A percentile compares a stretch with the other conserved stretches of the same genome.
These are phyloP conservation scores for Heteromurus nitidus DNA, from an alignment of 2,888 invertebrate genomes.

Conservation along the genomic window DNA sequence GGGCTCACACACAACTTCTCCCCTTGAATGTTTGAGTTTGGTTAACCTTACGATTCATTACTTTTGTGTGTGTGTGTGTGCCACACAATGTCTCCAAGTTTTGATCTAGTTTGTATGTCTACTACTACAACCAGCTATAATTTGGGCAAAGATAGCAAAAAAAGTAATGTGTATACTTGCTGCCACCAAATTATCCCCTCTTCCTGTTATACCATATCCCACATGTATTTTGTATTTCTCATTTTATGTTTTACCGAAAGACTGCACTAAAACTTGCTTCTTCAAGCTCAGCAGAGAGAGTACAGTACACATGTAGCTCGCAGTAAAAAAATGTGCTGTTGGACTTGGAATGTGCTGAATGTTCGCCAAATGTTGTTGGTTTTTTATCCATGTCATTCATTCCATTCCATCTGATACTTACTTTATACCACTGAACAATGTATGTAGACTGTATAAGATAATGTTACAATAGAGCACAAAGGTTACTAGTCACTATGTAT, in stretches of 20 bases:
- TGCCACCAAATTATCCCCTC: neutral
- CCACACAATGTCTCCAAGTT: neutral
- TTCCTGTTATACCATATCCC: too few relatives aligned
- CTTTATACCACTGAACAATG: neutral
- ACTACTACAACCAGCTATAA: too few relatives aligned
- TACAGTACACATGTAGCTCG: too few relatives aligned
- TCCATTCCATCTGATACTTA: slow-evolving; percentile 30
- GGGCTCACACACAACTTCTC: neutral
- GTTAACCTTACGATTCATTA: neutral
- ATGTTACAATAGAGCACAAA: too few relatives aligned
- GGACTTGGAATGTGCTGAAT: slow-evolving; percentile 53
- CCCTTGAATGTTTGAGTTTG: neutral
- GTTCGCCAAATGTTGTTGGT: slow-evolving; percentile 54
- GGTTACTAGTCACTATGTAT: too few relatives aligned
- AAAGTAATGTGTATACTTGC: neutral
- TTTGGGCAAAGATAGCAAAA: too few relatives aligned
- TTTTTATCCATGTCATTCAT: slow-evolving; percentile 45
- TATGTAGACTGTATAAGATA: too few relatives aligned
- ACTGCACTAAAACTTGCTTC: too few relatives aligned
- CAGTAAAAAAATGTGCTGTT: too few relatives aligned
- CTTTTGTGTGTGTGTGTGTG: neutral
- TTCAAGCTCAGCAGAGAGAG: too few relatives aligned
- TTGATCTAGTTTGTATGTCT: too few relatives aligned
- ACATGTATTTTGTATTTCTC: neutral
- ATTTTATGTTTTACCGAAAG: neutral